Evolutionary conservation across 2,797 vertebrate species (phyloP).

Genomic region (Enteromius fasciolatus): DNA sequence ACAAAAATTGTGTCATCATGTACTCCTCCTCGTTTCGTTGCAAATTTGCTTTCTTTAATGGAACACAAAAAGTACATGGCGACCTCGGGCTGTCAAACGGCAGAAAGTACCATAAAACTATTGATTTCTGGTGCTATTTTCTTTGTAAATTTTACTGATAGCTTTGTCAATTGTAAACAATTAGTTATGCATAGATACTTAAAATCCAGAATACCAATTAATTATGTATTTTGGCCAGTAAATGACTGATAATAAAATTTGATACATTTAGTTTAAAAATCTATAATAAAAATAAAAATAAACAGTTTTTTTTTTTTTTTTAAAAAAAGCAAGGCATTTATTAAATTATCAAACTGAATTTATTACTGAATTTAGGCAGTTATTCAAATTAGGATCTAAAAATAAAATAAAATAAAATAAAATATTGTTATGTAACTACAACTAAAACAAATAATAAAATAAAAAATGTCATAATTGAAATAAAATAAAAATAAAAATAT

Average conservation of each 20-base stretch:
- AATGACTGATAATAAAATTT: not conserved
- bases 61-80: not conserved
- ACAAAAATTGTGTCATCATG: slow-evolving; percentile 39
- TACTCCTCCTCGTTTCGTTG: not conserved
- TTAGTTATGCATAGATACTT: not conserved
- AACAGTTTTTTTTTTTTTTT: too few relatives aligned
- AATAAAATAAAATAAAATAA: not conserved
- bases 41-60: not conserved
- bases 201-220: not conserved
- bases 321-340: not conserved
- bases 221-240: not conserved
- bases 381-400: not conserved
- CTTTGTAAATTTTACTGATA: not conserved
- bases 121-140: not conserved
- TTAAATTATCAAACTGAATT: too few relatives aligned
- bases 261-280: not conserved
- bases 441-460: too few relatives aligned
- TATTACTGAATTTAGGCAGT: not conserved
- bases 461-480: too few relatives aligned
- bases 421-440: too few relatives aligned
- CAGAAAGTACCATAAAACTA: not conserved
- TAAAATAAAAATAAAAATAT: too few relatives aligned
- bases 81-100: not conserved
- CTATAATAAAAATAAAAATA: not conserved
- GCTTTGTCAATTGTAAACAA: not conserved